These are phyloP conservation scores for Eriocheir sinensis DNA, from an alignment of 1,140 invertebrate species.

Conservation along the genomic window DNA sequence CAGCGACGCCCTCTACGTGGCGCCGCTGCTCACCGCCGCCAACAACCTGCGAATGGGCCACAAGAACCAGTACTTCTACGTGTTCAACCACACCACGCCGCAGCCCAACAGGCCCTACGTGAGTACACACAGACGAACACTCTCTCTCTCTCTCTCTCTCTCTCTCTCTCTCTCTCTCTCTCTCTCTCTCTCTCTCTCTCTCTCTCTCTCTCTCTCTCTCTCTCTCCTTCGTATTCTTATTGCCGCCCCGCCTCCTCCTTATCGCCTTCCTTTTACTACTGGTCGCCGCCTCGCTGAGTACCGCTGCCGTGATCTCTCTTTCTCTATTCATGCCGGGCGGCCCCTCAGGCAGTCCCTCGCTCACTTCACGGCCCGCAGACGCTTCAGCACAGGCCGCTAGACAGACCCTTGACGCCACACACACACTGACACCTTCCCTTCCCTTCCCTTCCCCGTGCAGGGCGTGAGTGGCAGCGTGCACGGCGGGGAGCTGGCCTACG, in stretches of 20 bases:
- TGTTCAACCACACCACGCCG: conserved; percentile 89
- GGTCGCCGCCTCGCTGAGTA: too few species aligned
- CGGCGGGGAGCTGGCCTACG: conserved; percentile 94
- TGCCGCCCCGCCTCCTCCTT: too few species aligned
- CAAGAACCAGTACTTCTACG: conserved; percentile 93
- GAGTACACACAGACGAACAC: neutral
- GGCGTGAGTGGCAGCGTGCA: conserved; percentile 89
- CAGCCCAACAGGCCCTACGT: conserved; percentile 83
- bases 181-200: neutral
- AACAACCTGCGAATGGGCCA: conserved; percentile 84
- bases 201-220: neutral
- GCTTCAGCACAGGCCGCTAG: too few species aligned
- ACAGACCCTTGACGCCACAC: too few species aligned
- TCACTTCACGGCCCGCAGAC: neutral
- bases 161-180: neutral
- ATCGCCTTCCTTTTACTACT: too few species aligned
- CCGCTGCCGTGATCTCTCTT: too few species aligned
- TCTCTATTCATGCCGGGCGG: too few species aligned
- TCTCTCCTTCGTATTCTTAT: too few species aligned
- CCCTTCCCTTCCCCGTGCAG: conserved; percentile 80
- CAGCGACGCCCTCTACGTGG: conserved; percentile 95
- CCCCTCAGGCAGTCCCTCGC: too few species aligned
- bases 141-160: too few species aligned
- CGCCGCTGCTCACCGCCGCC: conserved; percentile 91
- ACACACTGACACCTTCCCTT: too few species aligned